Conservation (phyloP, 1,140 invertebrate genomes). For the Antheraea pernyi region DNA sequence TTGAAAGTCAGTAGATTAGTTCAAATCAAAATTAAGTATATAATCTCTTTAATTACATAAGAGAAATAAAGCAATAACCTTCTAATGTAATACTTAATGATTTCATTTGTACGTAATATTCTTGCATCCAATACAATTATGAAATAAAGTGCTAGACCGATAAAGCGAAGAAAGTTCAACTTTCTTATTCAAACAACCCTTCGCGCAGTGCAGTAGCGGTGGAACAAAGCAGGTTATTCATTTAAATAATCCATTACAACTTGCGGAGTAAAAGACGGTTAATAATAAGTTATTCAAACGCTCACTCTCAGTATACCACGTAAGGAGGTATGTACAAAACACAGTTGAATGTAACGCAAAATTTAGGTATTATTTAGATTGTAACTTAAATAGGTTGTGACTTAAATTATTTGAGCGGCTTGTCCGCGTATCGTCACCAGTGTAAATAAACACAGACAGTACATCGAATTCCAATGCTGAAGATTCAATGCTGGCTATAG, state of each 20-base stretch:
- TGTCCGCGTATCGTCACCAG: no score
- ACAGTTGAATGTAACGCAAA: no score
- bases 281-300: conserved; percentile 21
- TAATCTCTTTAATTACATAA: not conserved
- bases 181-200: conserved; percentile 67
- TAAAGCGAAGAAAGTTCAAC: conserved; percentile 52
- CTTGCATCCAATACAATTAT: conserved; percentile 66
- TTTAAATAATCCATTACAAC: conserved; percentile 57
- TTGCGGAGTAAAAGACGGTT: conserved; percentile 25
- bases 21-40: no score
- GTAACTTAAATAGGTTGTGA: no score
- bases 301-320: not conserved
- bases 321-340: not conserved
- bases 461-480: no score
- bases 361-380: no score
- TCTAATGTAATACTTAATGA: conserved; percentile 34
- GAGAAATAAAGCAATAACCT: no score
- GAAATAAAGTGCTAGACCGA: conserved; percentile 52
- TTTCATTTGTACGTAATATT: conserved; percentile 35
- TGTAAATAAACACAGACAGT: no score
- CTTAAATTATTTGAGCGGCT: no score
- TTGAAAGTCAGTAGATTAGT: no score
- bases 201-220: conserved; percentile 26
- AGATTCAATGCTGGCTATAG: no score
- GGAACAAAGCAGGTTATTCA: conserved; percentile 60